Percentiles rank a stretch among this genome's conserved stretches.
phyloP scores from a whole-genome alignment of 2,888 invertebrate species.

The Andrena bucephala region DNA sequence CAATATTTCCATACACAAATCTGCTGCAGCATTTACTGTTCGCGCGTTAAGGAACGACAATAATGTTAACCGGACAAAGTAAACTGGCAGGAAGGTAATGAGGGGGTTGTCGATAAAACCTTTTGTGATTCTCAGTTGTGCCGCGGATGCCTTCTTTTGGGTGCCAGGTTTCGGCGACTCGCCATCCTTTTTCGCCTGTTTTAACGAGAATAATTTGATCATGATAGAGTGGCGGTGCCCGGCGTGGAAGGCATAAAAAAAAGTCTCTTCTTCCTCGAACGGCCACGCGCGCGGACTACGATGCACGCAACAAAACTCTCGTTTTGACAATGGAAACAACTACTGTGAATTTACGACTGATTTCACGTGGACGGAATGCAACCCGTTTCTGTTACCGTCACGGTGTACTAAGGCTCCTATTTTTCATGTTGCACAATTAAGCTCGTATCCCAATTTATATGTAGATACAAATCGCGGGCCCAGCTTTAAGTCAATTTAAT shows the following conservation, averaged over 20 bases:
- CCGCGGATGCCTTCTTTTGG: constrained; percentile 98
- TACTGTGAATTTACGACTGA: constrained; percentile 58
- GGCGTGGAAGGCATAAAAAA: constrained; percentile 68
- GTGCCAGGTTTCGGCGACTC: constrained; percentile 92
- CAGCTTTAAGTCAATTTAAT: neutral
- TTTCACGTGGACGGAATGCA: constrained; percentile 66
- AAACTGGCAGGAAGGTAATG: constrained; percentile 11
- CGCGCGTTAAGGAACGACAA: neutral
- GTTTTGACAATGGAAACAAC: constrained; percentile 64
- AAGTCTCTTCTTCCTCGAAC: constrained; percentile 56
- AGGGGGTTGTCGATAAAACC: constrained; percentile 86
- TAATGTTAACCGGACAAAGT: constrained; percentile 21
- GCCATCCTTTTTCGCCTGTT: constrained; percentile 99
- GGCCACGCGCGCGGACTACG: constrained; percentile 61
- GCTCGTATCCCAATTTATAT: constrained; percentile 36
- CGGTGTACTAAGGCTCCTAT: constrained; percentile 40
- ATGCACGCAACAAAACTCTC: constrained; percentile 58
- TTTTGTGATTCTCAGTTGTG: constrained; percentile 98
- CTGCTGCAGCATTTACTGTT: neutral
- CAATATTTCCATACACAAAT: neutral
- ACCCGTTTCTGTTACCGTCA: constrained; percentile 51
- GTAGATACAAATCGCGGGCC: neutral
- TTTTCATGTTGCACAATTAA: constrained; percentile 28
- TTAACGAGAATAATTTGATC: constrained; percentile 99
- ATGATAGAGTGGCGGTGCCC: constrained; percentile 86